Percentiles rank a stretch among this genome's conserved stretches.
Evolutionary conservation across 2,113 vertebrate species (phyloP).

Genomic region (Xenopus laevis): DNA sequence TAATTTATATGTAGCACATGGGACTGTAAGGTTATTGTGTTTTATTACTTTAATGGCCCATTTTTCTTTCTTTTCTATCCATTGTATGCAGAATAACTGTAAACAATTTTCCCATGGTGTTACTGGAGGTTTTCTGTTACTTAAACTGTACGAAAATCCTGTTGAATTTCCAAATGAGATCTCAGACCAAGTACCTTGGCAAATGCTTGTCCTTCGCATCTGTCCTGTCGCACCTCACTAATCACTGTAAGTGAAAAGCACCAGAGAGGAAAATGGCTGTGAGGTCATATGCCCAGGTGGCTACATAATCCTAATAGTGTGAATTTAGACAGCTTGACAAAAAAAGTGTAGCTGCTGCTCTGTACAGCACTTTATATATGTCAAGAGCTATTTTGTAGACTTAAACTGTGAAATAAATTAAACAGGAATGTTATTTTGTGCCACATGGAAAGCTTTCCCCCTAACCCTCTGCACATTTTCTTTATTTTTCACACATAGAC

Average conservation of each 20-base stretch:
- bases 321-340: constrained; percentile 1
- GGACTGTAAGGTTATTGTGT: constrained; percentile 8
- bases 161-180: not conserved
- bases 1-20: constrained; percentile 10
- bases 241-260: not conserved
- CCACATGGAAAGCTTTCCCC: not conserved
- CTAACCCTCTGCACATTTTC: not conserved
- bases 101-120: not conserved
- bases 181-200: not conserved
- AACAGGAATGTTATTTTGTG: not conserved
- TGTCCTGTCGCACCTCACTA: constrained; percentile 15
- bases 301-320: constrained; percentile 5
- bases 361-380: not conserved
- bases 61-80: not conserved
- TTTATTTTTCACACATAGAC: not conserved
- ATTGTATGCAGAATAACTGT: constrained; percentile 5
- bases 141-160: not conserved
- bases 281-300: constrained; percentile 9
- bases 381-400: constrained; percentile 1
- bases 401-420: constrained; percentile 19
- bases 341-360: not conserved
- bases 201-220: not conserved
- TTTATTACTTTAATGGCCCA: constrained; percentile 3
- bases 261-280: not conserved
- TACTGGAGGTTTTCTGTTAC: not conserved